phyloP scores from a whole-genome alignment of 37 sponge, comb jelly and placozoan species.

The Chondrosia reniformis region DNA sequence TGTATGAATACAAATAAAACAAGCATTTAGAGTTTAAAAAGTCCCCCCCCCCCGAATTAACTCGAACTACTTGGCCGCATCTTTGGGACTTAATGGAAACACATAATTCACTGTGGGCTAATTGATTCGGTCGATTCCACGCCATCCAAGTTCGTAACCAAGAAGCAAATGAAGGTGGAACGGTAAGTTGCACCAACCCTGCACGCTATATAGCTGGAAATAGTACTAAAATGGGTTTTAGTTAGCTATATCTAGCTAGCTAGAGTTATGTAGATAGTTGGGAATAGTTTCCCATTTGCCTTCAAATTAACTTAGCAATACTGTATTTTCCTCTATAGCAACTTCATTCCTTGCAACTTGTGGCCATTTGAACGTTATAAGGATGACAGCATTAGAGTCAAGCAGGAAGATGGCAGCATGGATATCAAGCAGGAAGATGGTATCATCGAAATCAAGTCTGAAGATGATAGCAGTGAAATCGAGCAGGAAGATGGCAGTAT shows the following conservation, averaged over 20 bases:
- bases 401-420: neutral
- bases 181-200: neutral
- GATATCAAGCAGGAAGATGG: neutral
- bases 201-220: neutral
- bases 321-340: neutral
- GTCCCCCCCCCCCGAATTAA: no score
- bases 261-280: neutral
- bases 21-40: no score
- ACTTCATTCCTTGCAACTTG: constrained; percentile 2
- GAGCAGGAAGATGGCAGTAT: constrained; percentile 3
- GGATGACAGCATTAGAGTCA: constrained; percentile 3
- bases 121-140: no score
- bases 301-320: neutral
- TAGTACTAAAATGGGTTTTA: neutral
- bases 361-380: neutral
- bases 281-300: constrained; percentile 3
- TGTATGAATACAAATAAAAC: no score
- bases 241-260: constrained; percentile 2
- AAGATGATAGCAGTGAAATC: neutral
- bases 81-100: no score
- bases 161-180: neutral
- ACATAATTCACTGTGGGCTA: no score
- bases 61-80: no score
- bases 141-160: neutral
- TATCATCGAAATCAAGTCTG: neutral